Evolutionary conservation across 2,888 invertebrate genomes (phyloP).

Genomic region (Allygus modestus): DNA sequence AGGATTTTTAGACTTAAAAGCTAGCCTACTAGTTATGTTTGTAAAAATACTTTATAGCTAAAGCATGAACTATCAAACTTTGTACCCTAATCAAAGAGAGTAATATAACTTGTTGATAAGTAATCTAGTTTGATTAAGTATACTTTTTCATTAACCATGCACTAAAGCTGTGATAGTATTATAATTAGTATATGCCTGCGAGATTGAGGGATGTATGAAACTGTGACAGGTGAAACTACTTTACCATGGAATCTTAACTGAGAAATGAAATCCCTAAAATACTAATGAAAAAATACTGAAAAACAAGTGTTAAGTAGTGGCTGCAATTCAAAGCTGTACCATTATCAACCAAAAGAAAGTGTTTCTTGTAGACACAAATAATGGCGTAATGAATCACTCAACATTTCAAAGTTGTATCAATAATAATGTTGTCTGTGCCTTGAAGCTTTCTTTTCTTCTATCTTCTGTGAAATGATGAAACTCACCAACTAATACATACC

Average conservation of each 20-base stretch:
- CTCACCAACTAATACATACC: not conserved
- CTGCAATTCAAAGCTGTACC: not conserved
- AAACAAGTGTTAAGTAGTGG: too few species aligned
- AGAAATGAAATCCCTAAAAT: too few species aligned
- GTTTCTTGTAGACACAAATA: not conserved
- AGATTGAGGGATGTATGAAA: too few species aligned
- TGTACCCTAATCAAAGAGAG: too few species aligned
- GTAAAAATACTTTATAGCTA: conserved; percentile 20
- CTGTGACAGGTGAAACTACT: too few species aligned
- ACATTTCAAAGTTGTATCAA: not conserved
- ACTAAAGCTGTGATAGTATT: too few species aligned
- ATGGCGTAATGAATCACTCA: not conserved
- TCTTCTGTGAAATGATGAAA: conserved; percentile 19
- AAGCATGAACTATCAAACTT: not conserved
- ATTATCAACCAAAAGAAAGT: conserved; percentile 23
- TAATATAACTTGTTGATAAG: too few species aligned
- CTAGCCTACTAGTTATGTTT: not conserved
- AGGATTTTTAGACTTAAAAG: conserved; percentile 21
- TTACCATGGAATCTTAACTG: too few species aligned
- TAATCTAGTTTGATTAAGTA: too few species aligned
- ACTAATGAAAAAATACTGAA: too few species aligned
- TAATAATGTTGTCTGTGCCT: not conserved
- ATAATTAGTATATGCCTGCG: too few species aligned
- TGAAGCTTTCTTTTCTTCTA: conserved; percentile 12
- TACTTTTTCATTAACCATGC: too few species aligned